These are phyloP conservation scores for Physella acuta DNA, from an alignment of 1,140 invertebrate species.

Conservation along the genomic window DNA sequence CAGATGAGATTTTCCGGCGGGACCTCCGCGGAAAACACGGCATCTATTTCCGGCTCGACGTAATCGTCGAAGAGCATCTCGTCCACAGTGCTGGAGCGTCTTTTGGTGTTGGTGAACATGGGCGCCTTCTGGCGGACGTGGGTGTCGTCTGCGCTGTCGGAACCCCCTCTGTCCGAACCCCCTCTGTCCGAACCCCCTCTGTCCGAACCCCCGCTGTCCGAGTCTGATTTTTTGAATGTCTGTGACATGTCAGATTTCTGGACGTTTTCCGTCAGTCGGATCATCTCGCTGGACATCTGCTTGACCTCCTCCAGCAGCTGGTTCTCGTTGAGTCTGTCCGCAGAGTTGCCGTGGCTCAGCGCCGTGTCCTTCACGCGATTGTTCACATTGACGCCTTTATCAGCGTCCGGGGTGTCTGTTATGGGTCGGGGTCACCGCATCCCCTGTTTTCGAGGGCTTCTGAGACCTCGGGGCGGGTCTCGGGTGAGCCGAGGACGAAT, in stretches of 20 bases:
- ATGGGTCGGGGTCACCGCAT: too few species aligned
- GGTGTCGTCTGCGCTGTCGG: background rate
- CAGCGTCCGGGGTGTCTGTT: too few species aligned
- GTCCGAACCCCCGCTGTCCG: constrained; percentile 2
- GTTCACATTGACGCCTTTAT: too few species aligned
- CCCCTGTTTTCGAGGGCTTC: background rate
- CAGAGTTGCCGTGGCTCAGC: too few species aligned
- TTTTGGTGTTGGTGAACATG: constrained; percentile 40
- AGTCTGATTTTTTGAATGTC: background rate
- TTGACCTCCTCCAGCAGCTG: background rate
- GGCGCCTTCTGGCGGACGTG: constrained; percentile 31
- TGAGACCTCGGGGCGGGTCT: constrained; percentile 7
- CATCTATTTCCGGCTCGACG: constrained; percentile 36
- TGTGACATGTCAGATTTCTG: constrained; percentile 20
- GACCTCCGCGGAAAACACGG: constrained; percentile 28
- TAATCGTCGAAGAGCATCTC: constrained; percentile 57
- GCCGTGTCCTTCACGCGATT: too few species aligned
- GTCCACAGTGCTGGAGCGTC: constrained; percentile 53
- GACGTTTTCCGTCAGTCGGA: constrained; percentile 21
- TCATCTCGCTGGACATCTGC: constrained; percentile 9
- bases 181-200: constrained; percentile 5
- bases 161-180: constrained; percentile 2
- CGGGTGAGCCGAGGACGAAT: background rate
- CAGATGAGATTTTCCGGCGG: constrained; percentile 48
- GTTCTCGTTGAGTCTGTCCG: too few species aligned